Percentiles rank a stretch among this genome's conserved stretches.
phyloP scores from a whole-genome alignment of 2,888 invertebrate genomes.

The Amitus sp. region DNA sequence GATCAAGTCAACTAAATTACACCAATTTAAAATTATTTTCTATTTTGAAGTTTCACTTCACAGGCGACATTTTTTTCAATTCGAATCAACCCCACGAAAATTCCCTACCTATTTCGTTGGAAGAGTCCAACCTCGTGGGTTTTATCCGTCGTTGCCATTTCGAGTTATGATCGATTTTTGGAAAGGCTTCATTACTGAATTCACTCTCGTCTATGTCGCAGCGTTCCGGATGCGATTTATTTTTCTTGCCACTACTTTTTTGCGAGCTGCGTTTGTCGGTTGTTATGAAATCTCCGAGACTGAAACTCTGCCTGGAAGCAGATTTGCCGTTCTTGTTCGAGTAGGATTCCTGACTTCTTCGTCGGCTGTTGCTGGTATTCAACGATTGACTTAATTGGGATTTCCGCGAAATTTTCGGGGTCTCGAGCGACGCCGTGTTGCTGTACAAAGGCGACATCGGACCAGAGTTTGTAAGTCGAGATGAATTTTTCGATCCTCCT shows the following conservation, averaged over 20 bases:
- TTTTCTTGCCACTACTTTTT: constrained; percentile 38
- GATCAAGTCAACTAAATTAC: no score
- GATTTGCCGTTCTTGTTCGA: constrained; percentile 39
- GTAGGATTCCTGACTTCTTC: constrained; percentile 32
- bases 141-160: constrained; percentile 49
- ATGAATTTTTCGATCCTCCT: constrained; percentile 27
- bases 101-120: constrained; percentile 43
- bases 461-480: no score
- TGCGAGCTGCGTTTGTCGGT: constrained; percentile 36
- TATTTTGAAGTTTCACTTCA: no score
- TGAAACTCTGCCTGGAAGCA: constrained; percentile 38
- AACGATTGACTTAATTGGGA: constrained; percentile 18
- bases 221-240: constrained; percentile 8
- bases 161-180: constrained; percentile 30
- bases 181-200: constrained; percentile 31
- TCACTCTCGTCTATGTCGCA: constrained; percentile 9
- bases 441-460: constrained; percentile 44
- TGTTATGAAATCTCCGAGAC: constrained; percentile 50
- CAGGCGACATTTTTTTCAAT: not conserved
- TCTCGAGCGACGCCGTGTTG: constrained; percentile 18
- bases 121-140: constrained; percentile 49
- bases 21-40: no score
- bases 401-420: constrained; percentile 23
- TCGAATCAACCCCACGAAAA: not conserved
- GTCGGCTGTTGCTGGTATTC: constrained; percentile 18